These are phyloP conservation scores for Perizoma flavofasciatum DNA, from an alignment of 2,888 invertebrate genomes.

Conservation along the genomic window DNA sequence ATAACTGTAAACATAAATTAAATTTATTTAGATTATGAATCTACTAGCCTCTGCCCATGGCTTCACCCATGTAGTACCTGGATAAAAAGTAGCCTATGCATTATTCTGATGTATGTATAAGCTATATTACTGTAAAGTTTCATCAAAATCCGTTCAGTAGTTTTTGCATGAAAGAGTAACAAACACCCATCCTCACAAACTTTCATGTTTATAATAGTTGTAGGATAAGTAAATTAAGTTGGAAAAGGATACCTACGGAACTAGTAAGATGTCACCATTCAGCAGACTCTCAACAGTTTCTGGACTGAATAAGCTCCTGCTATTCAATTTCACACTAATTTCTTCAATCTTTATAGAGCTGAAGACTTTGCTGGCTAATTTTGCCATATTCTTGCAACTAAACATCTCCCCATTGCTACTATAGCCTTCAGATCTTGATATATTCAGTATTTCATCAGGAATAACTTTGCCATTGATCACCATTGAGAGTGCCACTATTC, in stretches of 20 bases:
- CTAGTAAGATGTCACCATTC: slow-evolving; percentile 83
- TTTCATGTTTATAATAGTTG: too few species aligned
- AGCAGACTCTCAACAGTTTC: slow-evolving; percentile 79
- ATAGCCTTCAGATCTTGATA: slow-evolving; percentile 86
- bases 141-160: too few species aligned
- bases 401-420: slow-evolving; percentile 96
- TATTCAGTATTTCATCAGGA: slow-evolving; percentile 83
- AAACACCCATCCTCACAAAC: too few species aligned
- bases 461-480: slow-evolving; percentile 84
- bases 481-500: slow-evolving; percentile 94
- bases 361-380: slow-evolving; percentile 84
- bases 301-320: slow-evolving; percentile 72
- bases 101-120: too few species aligned
- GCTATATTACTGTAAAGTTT: too few species aligned
- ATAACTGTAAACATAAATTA: slow-evolving; percentile 80
- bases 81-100: too few species aligned
- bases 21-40: too few species aligned
- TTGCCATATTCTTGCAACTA: slow-evolving; percentile 88
- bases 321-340: slow-evolving; percentile 65
- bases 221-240: too few species aligned
- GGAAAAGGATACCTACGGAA: slow-evolving; percentile 75
- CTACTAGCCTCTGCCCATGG: too few species aligned
- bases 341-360: slow-evolving; percentile 68
- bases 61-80: too few species aligned
- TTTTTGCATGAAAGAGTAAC: too few species aligned